Evolutionary conservation across 92 coral and sea anemone species (phyloP).

Genomic region (Zoanthus sansibaricus): DNA sequence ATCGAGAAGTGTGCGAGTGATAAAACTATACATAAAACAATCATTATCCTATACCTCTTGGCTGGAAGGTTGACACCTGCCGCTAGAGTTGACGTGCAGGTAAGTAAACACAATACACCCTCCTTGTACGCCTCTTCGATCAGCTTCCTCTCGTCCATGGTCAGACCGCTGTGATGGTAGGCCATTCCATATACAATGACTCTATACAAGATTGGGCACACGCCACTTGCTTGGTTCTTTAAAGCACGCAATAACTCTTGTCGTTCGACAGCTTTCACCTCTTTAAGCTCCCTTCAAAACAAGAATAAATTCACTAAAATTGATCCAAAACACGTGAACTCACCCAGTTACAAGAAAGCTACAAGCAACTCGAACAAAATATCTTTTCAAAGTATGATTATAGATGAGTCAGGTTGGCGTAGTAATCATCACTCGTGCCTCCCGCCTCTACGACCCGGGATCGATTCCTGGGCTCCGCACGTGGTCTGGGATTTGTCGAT

Average conservation of each 20-base stretch:
- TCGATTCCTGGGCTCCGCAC: too few relatives aligned
- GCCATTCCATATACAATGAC: conserved; percentile 92
- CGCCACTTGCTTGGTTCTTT: conserved; percentile 79
- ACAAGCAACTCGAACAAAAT: too few relatives aligned
- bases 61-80: conserved; percentile 99
- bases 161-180: conserved; percentile 96
- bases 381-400: too few relatives aligned
- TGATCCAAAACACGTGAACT: too few relatives aligned
- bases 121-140: conserved; percentile 95
- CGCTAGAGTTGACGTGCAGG: conserved; percentile 98
- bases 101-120: conserved; percentile 86
- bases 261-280: conserved; percentile 75
- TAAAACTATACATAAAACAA: not conserved
- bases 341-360: too few relatives aligned
- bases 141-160: conserved; percentile 94
- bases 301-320: not conserved
- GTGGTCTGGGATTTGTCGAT: too few relatives aligned
- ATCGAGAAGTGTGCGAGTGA: too few relatives aligned
- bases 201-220: conserved; percentile 81
- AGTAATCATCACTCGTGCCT: too few relatives aligned
- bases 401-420: too few relatives aligned
- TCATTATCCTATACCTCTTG: conserved; percentile 70
- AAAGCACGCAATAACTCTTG: conserved; percentile 78
- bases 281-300: conserved; percentile 64
- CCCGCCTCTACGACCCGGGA: too few relatives aligned